Evolutionary conservation across 2,113 vertebrate species (phyloP).

Genomic region (Mormyrus lacerda): DNA sequence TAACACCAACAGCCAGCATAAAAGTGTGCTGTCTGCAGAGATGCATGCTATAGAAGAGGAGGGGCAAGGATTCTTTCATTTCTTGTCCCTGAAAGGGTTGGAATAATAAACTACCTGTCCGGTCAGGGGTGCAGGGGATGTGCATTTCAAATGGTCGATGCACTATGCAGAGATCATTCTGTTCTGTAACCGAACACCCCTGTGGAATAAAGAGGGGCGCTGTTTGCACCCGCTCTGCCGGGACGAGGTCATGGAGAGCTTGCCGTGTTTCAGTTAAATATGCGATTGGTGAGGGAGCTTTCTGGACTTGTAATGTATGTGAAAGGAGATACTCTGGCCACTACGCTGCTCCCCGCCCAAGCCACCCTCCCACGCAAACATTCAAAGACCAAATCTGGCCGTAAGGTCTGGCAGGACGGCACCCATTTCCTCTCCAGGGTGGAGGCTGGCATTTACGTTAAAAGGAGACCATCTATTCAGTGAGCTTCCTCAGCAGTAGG

Average conservation of each 20-base stretch:
- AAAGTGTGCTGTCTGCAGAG: neutral
- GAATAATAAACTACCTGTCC: conserved; percentile 2
- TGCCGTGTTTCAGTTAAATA: neutral
- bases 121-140: neutral
- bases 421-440: conserved; percentile 13
- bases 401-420: conserved; percentile 22
- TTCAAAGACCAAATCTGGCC: conserved; percentile 18
- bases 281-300: neutral
- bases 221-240: neutral
- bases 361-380: neutral
- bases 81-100: neutral
- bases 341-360: conserved; percentile 14
- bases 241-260: neutral
- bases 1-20: neutral
- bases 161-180: neutral
- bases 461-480: neutral
- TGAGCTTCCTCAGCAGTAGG: neutral
- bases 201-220: neutral
- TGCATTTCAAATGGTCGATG: neutral
- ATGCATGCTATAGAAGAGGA: neutral
- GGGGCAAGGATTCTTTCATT: neutral
- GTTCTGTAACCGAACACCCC: neutral
- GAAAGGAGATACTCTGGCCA: conserved; percentile 12
- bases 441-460: conserved; percentile 5
- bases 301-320: neutral